Base-by-base conservation (phyloP, 2,113 vertebrate species). In the Camelus dromedarius region DNA sequence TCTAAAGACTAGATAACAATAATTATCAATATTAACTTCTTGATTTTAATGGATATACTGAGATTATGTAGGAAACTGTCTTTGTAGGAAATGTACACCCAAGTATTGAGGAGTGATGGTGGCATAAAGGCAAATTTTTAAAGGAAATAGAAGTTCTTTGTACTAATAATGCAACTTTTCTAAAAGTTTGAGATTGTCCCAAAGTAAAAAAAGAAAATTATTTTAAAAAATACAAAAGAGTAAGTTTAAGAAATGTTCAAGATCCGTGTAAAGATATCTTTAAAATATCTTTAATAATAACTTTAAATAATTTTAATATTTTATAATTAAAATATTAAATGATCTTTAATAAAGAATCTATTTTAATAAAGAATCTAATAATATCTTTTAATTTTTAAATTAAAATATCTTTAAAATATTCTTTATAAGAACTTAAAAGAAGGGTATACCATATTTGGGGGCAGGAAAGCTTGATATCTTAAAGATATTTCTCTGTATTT, bases 111-210 rank as follows among this genome's bases (percentile, higher is more conserved):
- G 3, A 62, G 22, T 64, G 10, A 54, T 64, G 18, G 6, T 4
- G 22, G 14, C 9, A 42, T 16, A 8, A 77, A 81, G 66, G 19
- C 13, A 67, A 72, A 86, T 13, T 91, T 76, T 92, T 64, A 46
- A 66, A 48, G 35, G 56, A 92, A 82, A 60, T 76, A 82, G 69
- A 75, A 93, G 42, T 69, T 89, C 32, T 89, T 52, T 82, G 42
- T n/a, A 62, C 4, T 42, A 58, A 28, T 84, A 76, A 5, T 89
- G 8, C 18, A 93, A 70, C 52, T n/a, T 88, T 62, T 83, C 69
- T 83, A 52, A 69, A 76, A 83, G 20, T 58, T 0, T 67, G 76
- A 83, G 42, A 93, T 28, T 42, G 11, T n/a, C 69, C 56, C 70
- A 66, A 82, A 88, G 38, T 52, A 48, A 79, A 72, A 54, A 54